These are phyloP conservation scores for Steinernema hermaphroditum DNA, from an alignment of 2,888 invertebrate genomes.

Conservation along the genomic window DNA sequence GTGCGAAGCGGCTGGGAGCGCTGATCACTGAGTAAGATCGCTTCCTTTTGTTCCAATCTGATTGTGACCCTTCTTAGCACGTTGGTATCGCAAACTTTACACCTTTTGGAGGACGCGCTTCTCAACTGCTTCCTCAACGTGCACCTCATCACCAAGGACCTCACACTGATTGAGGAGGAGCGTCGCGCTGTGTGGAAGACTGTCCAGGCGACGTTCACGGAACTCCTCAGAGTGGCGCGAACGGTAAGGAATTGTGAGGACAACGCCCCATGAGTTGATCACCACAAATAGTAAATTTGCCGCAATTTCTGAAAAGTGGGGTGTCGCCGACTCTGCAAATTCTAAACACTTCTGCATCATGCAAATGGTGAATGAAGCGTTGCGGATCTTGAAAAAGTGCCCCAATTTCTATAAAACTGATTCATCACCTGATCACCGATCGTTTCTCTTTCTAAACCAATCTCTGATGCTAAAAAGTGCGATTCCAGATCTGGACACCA, in stretches of 20 bases:
- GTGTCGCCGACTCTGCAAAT: too few species aligned
- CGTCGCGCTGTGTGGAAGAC: constrained; percentile 47
- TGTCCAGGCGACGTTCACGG: constrained; percentile 50
- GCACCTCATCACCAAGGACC: constrained; percentile 46
- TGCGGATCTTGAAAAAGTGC: too few species aligned
- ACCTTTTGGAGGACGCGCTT: constrained; percentile 55
- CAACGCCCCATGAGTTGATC: too few species aligned
- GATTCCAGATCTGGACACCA: constrained; percentile 52
- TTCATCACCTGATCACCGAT: too few species aligned
- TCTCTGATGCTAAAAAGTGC: constrained; percentile 19
- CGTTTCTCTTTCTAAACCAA: too few species aligned
- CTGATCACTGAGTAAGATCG: constrained; percentile 20
- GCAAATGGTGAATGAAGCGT: too few species aligned
- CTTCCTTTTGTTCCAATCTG: background rate
- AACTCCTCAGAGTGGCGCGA: constrained; percentile 51
- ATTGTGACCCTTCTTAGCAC: constrained; percentile 10
- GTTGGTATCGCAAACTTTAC: constrained; percentile 41
- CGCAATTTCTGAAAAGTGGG: too few species aligned
- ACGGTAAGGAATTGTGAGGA: too few species aligned
- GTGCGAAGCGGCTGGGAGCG: constrained; percentile 2
- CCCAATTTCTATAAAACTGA: too few species aligned
- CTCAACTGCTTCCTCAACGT: constrained; percentile 58
- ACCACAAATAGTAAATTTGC: too few species aligned
- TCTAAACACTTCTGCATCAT: too few species aligned
- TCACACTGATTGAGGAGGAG: constrained; percentile 28